Conservation (phyloP, 1,140 invertebrate genomes). For the Papilio aristodemus region DNA sequence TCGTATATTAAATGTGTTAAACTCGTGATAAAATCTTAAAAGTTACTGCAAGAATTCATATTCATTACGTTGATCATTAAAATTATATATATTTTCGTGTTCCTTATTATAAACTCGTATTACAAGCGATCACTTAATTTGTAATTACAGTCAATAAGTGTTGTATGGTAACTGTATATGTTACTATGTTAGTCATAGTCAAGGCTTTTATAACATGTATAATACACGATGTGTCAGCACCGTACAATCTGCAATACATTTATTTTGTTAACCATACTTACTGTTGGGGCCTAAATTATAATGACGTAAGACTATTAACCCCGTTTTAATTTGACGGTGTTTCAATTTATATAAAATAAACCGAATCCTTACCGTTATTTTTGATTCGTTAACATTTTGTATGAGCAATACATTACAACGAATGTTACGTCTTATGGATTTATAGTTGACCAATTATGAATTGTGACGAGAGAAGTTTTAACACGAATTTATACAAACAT, state of each 20-base stretch:
- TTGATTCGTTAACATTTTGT: background rate
- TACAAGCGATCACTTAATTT: conserved; percentile 25
- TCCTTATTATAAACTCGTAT: conserved; percentile 43
- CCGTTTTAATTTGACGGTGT: background rate
- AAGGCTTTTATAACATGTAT: conserved; percentile 26
- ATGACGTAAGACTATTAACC: background rate
- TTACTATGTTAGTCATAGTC: conserved; percentile 29
- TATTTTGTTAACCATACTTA: background rate
- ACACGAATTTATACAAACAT: background rate
- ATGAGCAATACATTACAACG: conserved; percentile 32
- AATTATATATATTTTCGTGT: conserved; percentile 51
- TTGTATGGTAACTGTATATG: conserved; percentile 25
- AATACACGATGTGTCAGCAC: conserved; percentile 27
- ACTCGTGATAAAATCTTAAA: conserved; percentile 62
- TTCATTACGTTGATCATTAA: conserved; percentile 46
- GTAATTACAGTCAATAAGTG: conserved; percentile 28
- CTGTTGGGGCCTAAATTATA: conserved; percentile 28
- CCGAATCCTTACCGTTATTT: background rate
- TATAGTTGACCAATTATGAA: conserved; percentile 27
- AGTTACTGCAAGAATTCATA: conserved; percentile 56
- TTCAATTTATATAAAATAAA: conserved; percentile 13
- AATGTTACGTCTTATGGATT: conserved; percentile 26
- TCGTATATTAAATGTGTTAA: conserved; percentile 57
- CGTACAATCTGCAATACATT: background rate
- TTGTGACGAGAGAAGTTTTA: background rate